Conservation (phyloP, 2,888 invertebrate species). For the Leptura quadrifasciata region DNA sequence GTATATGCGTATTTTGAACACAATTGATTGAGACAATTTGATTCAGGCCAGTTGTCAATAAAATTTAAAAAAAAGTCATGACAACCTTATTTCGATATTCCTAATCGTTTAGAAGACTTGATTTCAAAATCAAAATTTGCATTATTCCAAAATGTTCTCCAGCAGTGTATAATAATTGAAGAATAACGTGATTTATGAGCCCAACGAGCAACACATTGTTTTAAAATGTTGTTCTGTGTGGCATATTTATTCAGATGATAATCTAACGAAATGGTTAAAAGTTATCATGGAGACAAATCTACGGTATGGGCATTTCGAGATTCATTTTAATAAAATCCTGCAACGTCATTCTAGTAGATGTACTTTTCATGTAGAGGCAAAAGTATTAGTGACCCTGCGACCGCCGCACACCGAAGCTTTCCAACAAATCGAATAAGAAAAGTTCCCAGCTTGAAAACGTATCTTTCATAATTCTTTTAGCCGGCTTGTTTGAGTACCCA, state of each 20-base stretch:
- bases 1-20: too few species aligned
- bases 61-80: too few species aligned
- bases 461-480: conserved; percentile 48
- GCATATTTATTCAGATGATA: background rate
- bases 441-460: conserved; percentile 38
- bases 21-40: too few species aligned
- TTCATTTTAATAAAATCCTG: conserved; percentile 23
- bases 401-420: conserved; percentile 11
- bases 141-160: too few species aligned
- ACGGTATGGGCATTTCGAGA: background rate
- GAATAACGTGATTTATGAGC: background rate
- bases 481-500: conserved; percentile 52
- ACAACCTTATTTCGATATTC: too few species aligned
- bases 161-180: too few species aligned
- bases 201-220: background rate
- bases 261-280: background rate
- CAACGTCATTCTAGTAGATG: conserved; percentile 7
- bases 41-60: too few species aligned
- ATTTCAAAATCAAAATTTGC: too few species aligned
- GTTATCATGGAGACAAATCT: background rate
- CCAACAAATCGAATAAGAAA: conserved; percentile 32
- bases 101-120: too few species aligned
- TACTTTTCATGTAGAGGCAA: background rate
- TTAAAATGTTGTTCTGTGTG: background rate
- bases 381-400: conserved; percentile 33